phyloP scores from a whole-genome alignment of 2,888 invertebrate species.

The Thalpophila matura region DNA sequence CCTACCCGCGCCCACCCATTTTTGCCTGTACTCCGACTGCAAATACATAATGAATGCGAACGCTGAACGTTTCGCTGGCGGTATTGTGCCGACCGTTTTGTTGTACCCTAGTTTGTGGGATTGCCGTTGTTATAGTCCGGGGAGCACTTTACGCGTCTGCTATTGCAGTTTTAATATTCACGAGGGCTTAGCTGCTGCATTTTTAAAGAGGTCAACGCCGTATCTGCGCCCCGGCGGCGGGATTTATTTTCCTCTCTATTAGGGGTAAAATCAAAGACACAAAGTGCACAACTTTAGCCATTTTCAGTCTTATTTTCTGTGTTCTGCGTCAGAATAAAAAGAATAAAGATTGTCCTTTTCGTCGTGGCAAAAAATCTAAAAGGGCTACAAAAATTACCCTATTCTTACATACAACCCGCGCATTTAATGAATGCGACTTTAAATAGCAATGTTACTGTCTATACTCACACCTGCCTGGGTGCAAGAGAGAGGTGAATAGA shows the following conservation, averaged over 20 bases:
- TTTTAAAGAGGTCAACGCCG: constrained; percentile 61
- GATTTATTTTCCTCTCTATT: constrained; percentile 50
- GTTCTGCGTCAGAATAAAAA: not conserved
- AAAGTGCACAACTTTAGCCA: constrained; percentile 23
- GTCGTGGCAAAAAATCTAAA: not conserved
- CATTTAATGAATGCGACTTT: too few species aligned
- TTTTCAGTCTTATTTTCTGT: constrained; percentile 11
- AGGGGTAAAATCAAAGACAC: constrained; percentile 35
- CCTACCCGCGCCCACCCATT: constrained; percentile 78
- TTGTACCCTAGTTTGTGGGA: constrained; percentile 73
- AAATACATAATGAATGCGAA: constrained; percentile 89
- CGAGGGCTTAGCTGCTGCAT: constrained; percentile 64
- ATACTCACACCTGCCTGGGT: too few species aligned
- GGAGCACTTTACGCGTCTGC: constrained; percentile 72
- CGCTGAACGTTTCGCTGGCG: constrained; percentile 77
- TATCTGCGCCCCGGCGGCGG: constrained; percentile 22
- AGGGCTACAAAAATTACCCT: not conserved
- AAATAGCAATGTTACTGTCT: too few species aligned
- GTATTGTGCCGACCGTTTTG: constrained; percentile 79
- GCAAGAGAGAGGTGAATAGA: too few species aligned
- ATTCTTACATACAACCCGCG: too few species aligned
- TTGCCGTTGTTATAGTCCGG: constrained; percentile 72
- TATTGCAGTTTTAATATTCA: constrained; percentile 73
- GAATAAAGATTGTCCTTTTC: not conserved
- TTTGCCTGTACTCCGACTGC: constrained; percentile 82